These are phyloP conservation scores for Thalassoma bifasciatum DNA, from an alignment of 2,113 vertebrate species.

Conservation along the genomic window DNA sequence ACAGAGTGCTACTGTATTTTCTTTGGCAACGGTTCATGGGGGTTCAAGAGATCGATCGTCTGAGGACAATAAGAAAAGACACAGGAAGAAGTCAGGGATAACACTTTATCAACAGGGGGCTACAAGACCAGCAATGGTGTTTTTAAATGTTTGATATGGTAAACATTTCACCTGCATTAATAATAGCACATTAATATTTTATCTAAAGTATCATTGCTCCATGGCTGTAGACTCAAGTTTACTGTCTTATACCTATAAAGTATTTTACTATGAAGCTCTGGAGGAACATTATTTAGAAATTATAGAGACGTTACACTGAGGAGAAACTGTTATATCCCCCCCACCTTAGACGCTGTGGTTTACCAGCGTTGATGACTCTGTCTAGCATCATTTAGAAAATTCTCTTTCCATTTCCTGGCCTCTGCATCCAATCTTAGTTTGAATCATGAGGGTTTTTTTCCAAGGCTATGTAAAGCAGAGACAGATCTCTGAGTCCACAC, in stretches of 20 bases:
- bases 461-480: constrained; percentile 30
- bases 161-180: too few relatives aligned
- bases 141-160: too few relatives aligned
- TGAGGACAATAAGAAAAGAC: too few relatives aligned
- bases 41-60: too few relatives aligned
- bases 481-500: constrained; percentile 42
- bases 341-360: constrained; percentile 31
- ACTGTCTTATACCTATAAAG: neutral
- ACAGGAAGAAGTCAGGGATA: too few relatives aligned
- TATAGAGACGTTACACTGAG: constrained; percentile 30
- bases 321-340: constrained; percentile 26
- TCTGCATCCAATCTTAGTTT: constrained; percentile 6
- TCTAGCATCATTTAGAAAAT: constrained; percentile 34
- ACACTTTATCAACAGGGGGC: too few relatives aligned
- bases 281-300: constrained; percentile 8
- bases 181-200: too few relatives aligned
- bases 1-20: too few relatives aligned
- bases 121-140: too few relatives aligned
- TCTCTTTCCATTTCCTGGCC: constrained; percentile 29
- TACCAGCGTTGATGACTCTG: constrained; percentile 12
- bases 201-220: too few relatives aligned
- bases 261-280: neutral
- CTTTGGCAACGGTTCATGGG: too few relatives aligned
- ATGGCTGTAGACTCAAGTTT: too few relatives aligned
- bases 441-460: constrained; percentile 8